Evolutionary conservation across 2,888 invertebrate genomes (phyloP).

Genomic region (Thymelicus acteon): DNA sequence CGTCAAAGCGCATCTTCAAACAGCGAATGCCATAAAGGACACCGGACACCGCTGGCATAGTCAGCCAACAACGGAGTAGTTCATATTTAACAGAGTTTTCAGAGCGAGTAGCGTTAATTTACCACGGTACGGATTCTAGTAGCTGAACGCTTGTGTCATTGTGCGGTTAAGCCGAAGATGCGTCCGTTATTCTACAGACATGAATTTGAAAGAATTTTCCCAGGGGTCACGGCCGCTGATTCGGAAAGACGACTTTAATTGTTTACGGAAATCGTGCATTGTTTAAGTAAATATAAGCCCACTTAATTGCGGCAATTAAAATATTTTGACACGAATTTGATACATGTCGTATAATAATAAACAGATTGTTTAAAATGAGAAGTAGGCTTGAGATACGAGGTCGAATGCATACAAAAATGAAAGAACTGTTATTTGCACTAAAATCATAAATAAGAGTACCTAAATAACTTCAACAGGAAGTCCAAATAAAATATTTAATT

Average conservation of each 20-base stretch:
- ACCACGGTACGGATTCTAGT: slow-evolving; percentile 25
- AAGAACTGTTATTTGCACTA: slow-evolving; percentile 5
- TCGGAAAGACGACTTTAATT: neutral
- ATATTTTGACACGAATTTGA: slow-evolving; percentile 3
- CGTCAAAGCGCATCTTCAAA: slow-evolving; percentile 45
- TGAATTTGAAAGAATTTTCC: slow-evolving; percentile 33
- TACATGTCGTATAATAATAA: neutral
- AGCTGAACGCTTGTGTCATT: slow-evolving; percentile 22
- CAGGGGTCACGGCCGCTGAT: slow-evolving; percentile 17
- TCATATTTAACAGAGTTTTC: slow-evolving; percentile 45
- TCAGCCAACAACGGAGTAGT: slow-evolving; percentile 45
- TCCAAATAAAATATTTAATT: neutral
- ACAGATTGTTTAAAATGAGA: slow-evolving; percentile 10
- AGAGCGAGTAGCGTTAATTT: slow-evolving; percentile 47
- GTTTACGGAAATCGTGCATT: slow-evolving; percentile 30
- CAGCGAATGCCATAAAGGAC: slow-evolving; percentile 48
- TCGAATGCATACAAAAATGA: neutral
- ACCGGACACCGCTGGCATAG: slow-evolving; percentile 50
- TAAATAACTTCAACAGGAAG: slow-evolving; percentile 2
- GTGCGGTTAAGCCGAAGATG: slow-evolving; percentile 33
- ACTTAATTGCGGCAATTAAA: neutral
- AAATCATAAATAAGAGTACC: neutral
- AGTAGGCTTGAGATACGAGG: neutral
- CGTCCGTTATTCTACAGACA: slow-evolving; percentile 29
- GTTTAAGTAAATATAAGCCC: slow-evolving; percentile 22